These are phyloP conservation scores for Odocoileus hemionus DNA, from an alignment of 2,113 vertebrate genomes.

Conservation along the genomic window DNA sequence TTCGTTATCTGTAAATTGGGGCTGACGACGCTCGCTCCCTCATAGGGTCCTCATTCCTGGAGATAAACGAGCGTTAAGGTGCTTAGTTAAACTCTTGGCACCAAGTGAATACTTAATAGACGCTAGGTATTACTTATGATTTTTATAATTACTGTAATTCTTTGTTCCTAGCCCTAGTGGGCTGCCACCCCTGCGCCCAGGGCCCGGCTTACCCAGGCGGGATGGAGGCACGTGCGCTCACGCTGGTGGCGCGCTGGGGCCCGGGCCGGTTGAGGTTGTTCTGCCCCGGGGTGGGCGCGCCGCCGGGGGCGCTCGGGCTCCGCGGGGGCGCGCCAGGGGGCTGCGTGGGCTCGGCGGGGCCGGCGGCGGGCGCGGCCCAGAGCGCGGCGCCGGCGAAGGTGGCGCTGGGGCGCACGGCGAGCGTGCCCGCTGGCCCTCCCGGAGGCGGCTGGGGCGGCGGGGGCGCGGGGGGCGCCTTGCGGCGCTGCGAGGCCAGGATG, in stretches of 20 bases:
- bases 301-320: slow-evolving; percentile 68
- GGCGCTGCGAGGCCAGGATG: slow-evolving; percentile 94
- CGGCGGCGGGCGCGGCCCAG: slow-evolving; percentile 80
- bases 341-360: slow-evolving; percentile 82
- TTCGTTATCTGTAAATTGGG: accelerated
- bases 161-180: not conserved
- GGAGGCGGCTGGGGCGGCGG: slow-evolving; percentile 82
- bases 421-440: slow-evolving; percentile 28
- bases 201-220: slow-evolving; percentile 88
- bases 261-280: slow-evolving; percentile 96
- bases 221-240: slow-evolving; percentile 85
- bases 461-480: slow-evolving; percentile 84
- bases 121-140: not conserved
- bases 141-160: accelerated
- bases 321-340: slow-evolving; percentile 68
- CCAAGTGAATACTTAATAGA: not conserved
- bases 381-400: slow-evolving; percentile 85
- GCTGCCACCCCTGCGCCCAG: not conserved
- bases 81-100: not conserved
- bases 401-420: slow-evolving; percentile 88
- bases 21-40: accelerated
- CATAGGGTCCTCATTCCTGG: accelerated
- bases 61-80: accelerated
- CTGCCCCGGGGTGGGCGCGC: slow-evolving; percentile 85
- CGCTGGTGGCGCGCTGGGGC: slow-evolving; percentile 85